Percentiles rank a stretch among this genome's conserved stretches.
phyloP scores from a whole-genome alignment of 64 coral and sea anemone species.

The Montipora efflorescens region DNA sequence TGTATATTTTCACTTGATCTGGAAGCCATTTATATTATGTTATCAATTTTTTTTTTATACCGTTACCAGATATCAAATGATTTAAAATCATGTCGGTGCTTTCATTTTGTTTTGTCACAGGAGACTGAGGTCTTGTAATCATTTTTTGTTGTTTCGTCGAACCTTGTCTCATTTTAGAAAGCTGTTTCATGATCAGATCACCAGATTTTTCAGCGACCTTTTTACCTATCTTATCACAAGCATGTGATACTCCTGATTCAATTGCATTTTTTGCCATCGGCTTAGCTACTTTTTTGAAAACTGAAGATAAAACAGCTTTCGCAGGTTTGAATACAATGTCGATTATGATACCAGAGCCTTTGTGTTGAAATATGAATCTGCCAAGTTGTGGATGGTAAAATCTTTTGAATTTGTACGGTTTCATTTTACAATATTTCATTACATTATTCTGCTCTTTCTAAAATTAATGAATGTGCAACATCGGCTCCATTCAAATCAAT shows the following conservation, averaged over 20 bases:
- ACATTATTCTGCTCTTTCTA: background rate
- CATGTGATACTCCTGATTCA: no score
- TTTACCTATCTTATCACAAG: background rate
- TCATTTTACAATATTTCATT: background rate
- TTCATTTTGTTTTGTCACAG: no score
- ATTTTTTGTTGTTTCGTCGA: no score
- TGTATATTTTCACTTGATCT: background rate
- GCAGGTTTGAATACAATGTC: background rate
- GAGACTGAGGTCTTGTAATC: no score
- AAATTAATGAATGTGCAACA: background rate
- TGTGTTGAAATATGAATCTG: background rate
- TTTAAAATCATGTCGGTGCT: no score
- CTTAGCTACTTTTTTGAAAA: background rate
- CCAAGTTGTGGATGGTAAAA: background rate
- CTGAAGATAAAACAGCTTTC: background rate
- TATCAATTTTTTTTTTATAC: background rate
- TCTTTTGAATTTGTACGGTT: background rate
- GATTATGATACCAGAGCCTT: background rate
- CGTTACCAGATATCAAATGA: background rate
- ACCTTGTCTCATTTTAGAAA: background rate
- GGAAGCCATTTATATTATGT: background rate
- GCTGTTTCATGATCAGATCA: background rate
- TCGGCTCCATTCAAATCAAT: background rate
- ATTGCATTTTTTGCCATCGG: background rate
- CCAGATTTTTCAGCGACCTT: background rate